Percentiles rank a stretch among this genome's conserved stretches.
These are phyloP conservation scores for Macaria liturata DNA, from an alignment of 2,888 invertebrate species.

Conservation along the genomic window DNA sequence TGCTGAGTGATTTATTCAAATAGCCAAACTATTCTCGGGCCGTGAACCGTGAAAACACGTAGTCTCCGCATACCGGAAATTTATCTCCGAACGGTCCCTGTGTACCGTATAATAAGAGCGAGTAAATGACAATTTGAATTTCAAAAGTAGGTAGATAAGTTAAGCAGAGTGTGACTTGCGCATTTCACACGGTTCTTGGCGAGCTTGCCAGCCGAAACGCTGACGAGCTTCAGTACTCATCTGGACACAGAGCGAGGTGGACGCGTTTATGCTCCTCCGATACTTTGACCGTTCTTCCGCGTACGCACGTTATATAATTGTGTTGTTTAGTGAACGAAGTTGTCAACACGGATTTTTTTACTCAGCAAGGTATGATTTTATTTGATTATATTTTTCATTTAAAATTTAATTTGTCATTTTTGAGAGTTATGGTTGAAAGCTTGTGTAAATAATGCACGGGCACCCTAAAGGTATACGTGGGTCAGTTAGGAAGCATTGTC, in stretches of 20 bases:
- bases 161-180: constrained; percentile 76
- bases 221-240: constrained; percentile 66
- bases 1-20: constrained; percentile 41
- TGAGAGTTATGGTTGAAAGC: constrained; percentile 23
- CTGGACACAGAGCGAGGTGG: constrained; percentile 45
- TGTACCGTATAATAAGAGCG: constrained; percentile 60
- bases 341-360: constrained; percentile 28
- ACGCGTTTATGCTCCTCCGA: constrained; percentile 45
- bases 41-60: constrained; percentile 47
- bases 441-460: constrained; percentile 34
- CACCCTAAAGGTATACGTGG: constrained; percentile 37
- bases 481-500: constrained; percentile 31
- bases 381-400: constrained; percentile 19
- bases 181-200: constrained; percentile 71
- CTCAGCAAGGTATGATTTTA: constrained; percentile 25
- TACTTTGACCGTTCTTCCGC: constrained; percentile 61
- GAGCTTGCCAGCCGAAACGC: constrained; percentile 57
- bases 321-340: constrained; percentile 67
- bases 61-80: constrained; percentile 50
- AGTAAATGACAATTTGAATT: constrained; percentile 72
- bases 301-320: constrained; percentile 73
- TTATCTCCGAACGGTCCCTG: constrained; percentile 47
- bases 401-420: constrained; percentile 2
- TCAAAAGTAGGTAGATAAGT: constrained; percentile 72
- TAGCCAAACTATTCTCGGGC: constrained; percentile 36